These are phyloP conservation scores for Calypte anna DNA, from an alignment of 2,113 vertebrate species.

Conservation along the genomic window DNA sequence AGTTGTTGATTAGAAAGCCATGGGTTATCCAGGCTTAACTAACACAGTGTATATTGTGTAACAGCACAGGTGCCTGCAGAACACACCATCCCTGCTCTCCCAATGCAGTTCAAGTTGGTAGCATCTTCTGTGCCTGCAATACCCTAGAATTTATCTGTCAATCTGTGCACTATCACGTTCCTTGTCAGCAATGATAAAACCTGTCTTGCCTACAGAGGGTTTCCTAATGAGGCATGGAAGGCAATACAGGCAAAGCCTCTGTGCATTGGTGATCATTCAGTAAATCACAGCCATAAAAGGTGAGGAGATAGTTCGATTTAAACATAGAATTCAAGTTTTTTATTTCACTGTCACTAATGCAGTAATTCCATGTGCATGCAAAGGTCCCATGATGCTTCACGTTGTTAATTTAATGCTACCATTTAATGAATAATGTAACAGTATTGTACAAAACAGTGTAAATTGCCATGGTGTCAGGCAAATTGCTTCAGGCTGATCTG, in stretches of 20 bases:
- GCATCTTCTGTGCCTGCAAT: background rate
- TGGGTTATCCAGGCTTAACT: background rate
- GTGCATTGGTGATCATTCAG: background rate
- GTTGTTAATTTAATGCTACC: slow-evolving; percentile 27
- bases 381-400: background rate
- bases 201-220: background rate
- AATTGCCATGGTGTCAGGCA: background rate
- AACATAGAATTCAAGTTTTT: background rate
- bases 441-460: background rate
- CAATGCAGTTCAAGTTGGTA: background rate
- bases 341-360: background rate
- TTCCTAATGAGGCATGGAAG: slow-evolving; percentile 36
- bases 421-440: slow-evolving; percentile 41
- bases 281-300: slow-evolving; percentile 45
- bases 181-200: slow-evolving; percentile 35
- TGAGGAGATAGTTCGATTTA: background rate
- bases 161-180: background rate
- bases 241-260: slow-evolving; percentile 19
- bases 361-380: background rate
- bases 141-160: slow-evolving; percentile 24
- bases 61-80: background rate
- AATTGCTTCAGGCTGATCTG: background rate
- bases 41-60: background rate
- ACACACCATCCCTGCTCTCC: background rate
- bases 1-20: background rate